These are phyloP conservation scores for Danio kyathit DNA, from an alignment of 2,797 vertebrate species.

Conservation along the genomic window DNA sequence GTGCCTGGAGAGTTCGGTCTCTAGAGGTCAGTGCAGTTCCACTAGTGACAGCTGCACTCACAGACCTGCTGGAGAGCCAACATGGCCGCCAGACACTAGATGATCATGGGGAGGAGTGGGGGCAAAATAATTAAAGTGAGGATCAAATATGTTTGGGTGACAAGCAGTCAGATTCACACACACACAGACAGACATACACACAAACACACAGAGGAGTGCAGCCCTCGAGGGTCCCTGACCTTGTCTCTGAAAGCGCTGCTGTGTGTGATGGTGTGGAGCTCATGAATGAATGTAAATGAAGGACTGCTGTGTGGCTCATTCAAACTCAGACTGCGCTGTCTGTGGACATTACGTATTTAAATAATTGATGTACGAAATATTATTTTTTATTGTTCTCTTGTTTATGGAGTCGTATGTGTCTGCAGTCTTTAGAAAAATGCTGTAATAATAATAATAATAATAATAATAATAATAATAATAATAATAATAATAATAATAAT, in stretches of 20 bases:
- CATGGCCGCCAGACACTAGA: constrained; percentile 71
- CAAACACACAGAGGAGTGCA: constrained; percentile 57
- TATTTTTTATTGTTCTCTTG: too few species aligned
- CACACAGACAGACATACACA: constrained; percentile 49
- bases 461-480: too few species aligned
- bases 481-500: too few species aligned
- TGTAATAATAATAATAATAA: too few species aligned
- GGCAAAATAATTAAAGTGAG: constrained; percentile 61
- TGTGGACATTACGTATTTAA: background rate
- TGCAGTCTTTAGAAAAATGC: too few species aligned
- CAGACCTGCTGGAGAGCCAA: constrained; percentile 70
- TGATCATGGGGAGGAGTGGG: constrained; percentile 45
- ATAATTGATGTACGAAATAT: too few species aligned
- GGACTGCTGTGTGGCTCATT: constrained; percentile 3
- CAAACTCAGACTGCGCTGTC: background rate
- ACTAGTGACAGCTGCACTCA: constrained; percentile 78
- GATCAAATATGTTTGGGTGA: constrained; percentile 62
- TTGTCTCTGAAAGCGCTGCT: constrained; percentile 41
- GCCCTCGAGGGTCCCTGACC: constrained; percentile 58
- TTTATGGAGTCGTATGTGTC: too few species aligned
- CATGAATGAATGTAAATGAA: constrained; percentile 47
- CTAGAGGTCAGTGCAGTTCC: constrained; percentile 88
- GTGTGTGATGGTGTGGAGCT: constrained; percentile 24
- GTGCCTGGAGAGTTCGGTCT: constrained; percentile 81
- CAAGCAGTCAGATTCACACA: constrained; percentile 63